Conservation (phyloP, 2,888 invertebrate genomes). For the Idaea straminata region DNA sequence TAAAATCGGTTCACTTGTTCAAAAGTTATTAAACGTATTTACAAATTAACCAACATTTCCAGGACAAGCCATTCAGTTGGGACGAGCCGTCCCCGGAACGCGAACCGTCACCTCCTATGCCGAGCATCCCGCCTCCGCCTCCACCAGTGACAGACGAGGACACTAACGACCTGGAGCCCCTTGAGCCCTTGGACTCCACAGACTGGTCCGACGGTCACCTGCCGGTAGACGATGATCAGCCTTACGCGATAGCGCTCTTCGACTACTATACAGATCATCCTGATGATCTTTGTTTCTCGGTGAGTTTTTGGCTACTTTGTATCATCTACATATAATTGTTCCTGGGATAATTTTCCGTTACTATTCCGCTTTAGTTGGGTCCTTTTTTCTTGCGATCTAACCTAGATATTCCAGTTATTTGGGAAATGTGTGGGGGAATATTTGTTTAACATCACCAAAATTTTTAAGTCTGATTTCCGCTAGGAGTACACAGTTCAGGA, state of each 20-base stretch:
- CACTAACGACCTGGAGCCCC: neutral
- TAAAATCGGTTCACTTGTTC: too few species aligned
- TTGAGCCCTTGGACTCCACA: slow-evolving; percentile 42
- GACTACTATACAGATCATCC: slow-evolving; percentile 87
- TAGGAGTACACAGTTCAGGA: too few species aligned
- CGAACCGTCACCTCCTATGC: slow-evolving; percentile 88
- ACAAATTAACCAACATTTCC: slow-evolving; percentile 18
- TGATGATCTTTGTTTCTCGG: slow-evolving; percentile 90
- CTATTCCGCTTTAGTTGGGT: too few species aligned
- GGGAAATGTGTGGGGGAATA: too few species aligned
- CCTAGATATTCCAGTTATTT: too few species aligned
- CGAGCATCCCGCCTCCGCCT: slow-evolving; percentile 87
- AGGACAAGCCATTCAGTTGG: slow-evolving; percentile 65
- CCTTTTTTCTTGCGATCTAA: too few species aligned
- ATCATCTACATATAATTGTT: neutral
- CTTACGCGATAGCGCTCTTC: slow-evolving; percentile 89
- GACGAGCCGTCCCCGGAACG: slow-evolving; percentile 56
- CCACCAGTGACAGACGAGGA: slow-evolving; percentile 79
- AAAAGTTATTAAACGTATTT: neutral
- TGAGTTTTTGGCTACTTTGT: slow-evolving; percentile 59
- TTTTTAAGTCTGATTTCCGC: too few species aligned
- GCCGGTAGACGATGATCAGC: slow-evolving; percentile 58
- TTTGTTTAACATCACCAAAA: too few species aligned
- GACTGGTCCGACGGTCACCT: slow-evolving; percentile 22
- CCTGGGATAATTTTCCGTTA: too few species aligned